A percentile compares a stretch with the other conserved stretches of the same genome.
phyloP scores from a whole-genome alignment of 2,113 vertebrate species.

The Sciurus niger region DNA sequence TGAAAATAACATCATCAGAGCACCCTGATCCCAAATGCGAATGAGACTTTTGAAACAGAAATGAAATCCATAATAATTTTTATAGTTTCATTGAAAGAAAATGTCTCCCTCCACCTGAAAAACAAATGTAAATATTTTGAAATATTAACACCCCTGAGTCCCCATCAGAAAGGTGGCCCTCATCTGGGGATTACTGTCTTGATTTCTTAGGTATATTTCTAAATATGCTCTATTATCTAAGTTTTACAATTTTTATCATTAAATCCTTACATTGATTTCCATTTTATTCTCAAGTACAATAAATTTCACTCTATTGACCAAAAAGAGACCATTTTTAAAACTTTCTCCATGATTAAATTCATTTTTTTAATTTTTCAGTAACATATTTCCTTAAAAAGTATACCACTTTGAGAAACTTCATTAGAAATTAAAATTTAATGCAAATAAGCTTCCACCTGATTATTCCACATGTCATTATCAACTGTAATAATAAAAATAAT shows the following conservation, averaged over 20 bases:
- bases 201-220: slow-evolving; percentile 62
- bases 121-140: slow-evolving; percentile 68
- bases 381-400: slow-evolving; percentile 57
- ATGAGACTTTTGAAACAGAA: slow-evolving; percentile 41
- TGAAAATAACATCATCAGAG: slow-evolving; percentile 47
- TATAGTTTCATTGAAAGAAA: slow-evolving; percentile 35
- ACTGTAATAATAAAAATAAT: slow-evolving; percentile 59
- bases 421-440: slow-evolving; percentile 67
- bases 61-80: slow-evolving; percentile 33
- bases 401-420: slow-evolving; percentile 27
- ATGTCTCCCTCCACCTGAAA: slow-evolving; percentile 65
- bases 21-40: background rate
- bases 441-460: slow-evolving; percentile 60
- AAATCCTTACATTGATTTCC: slow-evolving; percentile 42
- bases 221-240: slow-evolving; percentile 38
- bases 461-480: slow-evolving; percentile 49
- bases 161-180: slow-evolving; percentile 62
- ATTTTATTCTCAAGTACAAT: slow-evolving; percentile 59
- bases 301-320: slow-evolving; percentile 34
- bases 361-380: slow-evolving; percentile 56
- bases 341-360: slow-evolving; percentile 46
- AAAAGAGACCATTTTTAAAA: slow-evolving; percentile 43
- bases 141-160: background rate
- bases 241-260: slow-evolving; percentile 56
- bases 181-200: slow-evolving; percentile 57